Conservation (phyloP, 2,888 invertebrate species). For the Acronicta psi region DNA sequence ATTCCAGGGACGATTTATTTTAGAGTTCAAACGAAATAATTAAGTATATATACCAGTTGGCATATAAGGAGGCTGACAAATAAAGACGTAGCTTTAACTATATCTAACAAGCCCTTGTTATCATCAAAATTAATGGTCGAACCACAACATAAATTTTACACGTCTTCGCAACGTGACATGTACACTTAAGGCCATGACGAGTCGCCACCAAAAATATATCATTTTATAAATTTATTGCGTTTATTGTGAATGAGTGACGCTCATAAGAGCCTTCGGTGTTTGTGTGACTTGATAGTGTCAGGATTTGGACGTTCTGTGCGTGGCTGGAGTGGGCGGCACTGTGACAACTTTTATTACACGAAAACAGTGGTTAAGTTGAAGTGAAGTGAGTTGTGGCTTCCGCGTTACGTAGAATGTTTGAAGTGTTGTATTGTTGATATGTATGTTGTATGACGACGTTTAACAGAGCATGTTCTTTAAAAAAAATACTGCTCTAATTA, state of each 20-base stretch:
- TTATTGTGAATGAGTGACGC: slow-evolving; percentile 64
- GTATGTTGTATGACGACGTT: slow-evolving; percentile 12
- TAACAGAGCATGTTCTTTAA: slow-evolving; percentile 44
- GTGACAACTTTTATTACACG: slow-evolving; percentile 47
- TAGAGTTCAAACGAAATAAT: slow-evolving; percentile 50
- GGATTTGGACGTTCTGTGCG: slow-evolving; percentile 42
- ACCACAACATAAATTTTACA: slow-evolving; percentile 51
- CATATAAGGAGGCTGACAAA: slow-evolving; percentile 18
- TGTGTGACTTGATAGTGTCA: slow-evolving; percentile 40
- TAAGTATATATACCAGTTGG: slow-evolving; percentile 18
- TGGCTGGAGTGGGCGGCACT: slow-evolving; percentile 34
- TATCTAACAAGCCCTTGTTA: slow-evolving; percentile 50
- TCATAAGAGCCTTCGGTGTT: slow-evolving; percentile 56
- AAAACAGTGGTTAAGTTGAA: slow-evolving; percentile 52
- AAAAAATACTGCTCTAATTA: not conserved
- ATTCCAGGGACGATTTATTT: slow-evolving; percentile 49
- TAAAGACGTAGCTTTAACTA: slow-evolving; percentile 29
- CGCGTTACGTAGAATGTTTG: slow-evolving; percentile 40
- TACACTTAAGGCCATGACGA: slow-evolving; percentile 64
- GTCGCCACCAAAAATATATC: slow-evolving; percentile 64
- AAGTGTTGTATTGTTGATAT: slow-evolving; percentile 32
- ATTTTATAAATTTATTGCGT: slow-evolving; percentile 65
- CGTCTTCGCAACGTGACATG: slow-evolving; percentile 57
- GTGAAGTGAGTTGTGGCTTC: slow-evolving; percentile 58
- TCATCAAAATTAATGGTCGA: slow-evolving; percentile 46